Base-by-base conservation (phyloP, 2,113 vertebrate species). In the Lampris megalopsis region DNA sequence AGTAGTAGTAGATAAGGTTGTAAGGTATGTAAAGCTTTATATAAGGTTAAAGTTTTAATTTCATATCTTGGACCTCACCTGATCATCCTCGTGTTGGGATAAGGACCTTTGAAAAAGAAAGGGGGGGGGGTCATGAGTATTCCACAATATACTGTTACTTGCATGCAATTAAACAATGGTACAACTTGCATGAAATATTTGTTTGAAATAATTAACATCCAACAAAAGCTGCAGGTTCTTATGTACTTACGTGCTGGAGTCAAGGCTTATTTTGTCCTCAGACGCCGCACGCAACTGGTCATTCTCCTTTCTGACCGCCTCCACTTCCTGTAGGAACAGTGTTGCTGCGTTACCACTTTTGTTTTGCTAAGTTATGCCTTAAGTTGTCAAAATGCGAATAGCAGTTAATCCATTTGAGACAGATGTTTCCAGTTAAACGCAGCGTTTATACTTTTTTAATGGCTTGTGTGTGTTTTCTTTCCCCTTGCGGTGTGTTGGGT, bases 251-350 rank as follows among this genome's bases (percentile, higher is more conserved):
- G 88, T 38, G 71, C 84, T 93, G 52, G 92, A 93, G 72, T 86
- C 81, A 50, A 91, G 88, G 60, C 92, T 92, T 9, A 83, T 77
- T 73, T 90, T 90, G 61, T 94, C 95, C 45, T 95, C 94, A 0
- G 60, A 58, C 0, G 79, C 56, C 1, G 75, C 74, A 41, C 80
- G 87, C 6, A 80, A n/a, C 71, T 90, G 91, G 8, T 89, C 61
- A 0, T 87, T 93, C 80, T 95, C 95, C 57, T 93, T 94, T 75
- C 80, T 93, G 61, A 68, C 83, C 9, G 75, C 87, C 1, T 84
- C 75, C 0, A 91, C 59, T 75, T 81, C 91, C 93, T 90, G 24
- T 24, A 74, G 8, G 56, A 41, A n/a, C 7, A 13, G 86, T 87
- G 72, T 36, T 3, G 8, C 9, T 10, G 7, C 3, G 6, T 8